phyloP scores from a whole-genome alignment of 2,113 vertebrate genomes.

The Callorhinus ursinus region DNA sequence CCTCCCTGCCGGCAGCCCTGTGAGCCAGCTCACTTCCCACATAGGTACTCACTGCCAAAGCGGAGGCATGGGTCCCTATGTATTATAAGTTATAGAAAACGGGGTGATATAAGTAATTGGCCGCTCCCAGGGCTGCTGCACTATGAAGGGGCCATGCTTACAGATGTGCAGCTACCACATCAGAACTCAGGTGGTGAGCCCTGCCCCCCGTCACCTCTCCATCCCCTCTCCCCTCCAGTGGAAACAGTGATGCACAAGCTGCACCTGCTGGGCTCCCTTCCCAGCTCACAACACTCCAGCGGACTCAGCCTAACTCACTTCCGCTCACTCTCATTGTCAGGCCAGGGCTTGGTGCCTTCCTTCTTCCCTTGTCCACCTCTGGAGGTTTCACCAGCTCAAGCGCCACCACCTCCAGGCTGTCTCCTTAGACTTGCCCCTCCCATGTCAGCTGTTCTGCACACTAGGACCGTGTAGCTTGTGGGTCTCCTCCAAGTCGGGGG shows the following conservation, averaged over 20 bases:
- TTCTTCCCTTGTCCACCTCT: neutral
- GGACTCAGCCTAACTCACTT: neutral
- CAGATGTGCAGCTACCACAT: neutral
- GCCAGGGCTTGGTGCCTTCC: neutral
- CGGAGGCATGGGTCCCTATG: neutral
- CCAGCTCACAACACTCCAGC: too few species aligned
- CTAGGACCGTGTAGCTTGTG: neutral
- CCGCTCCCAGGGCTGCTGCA: neutral
- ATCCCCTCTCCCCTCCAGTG: neutral
- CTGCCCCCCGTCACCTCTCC: neutral
- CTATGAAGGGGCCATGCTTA: rapidly evolving
- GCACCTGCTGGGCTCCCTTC: neutral
- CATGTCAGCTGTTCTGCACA: neutral
- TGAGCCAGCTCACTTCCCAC: neutral
- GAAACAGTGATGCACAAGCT: neutral
- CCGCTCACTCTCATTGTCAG: neutral
- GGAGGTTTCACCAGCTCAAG: neutral
- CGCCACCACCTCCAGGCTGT: neutral
- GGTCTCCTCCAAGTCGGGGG: neutral
- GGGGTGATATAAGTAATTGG: neutral
- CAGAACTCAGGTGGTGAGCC: neutral
- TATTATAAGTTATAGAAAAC: neutral
- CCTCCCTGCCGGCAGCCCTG: neutral
- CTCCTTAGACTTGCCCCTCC: neutral
- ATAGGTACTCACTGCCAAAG: neutral